Conservation (phyloP, 2,797 vertebrate genomes). For the Squalus acanthias region DNA sequence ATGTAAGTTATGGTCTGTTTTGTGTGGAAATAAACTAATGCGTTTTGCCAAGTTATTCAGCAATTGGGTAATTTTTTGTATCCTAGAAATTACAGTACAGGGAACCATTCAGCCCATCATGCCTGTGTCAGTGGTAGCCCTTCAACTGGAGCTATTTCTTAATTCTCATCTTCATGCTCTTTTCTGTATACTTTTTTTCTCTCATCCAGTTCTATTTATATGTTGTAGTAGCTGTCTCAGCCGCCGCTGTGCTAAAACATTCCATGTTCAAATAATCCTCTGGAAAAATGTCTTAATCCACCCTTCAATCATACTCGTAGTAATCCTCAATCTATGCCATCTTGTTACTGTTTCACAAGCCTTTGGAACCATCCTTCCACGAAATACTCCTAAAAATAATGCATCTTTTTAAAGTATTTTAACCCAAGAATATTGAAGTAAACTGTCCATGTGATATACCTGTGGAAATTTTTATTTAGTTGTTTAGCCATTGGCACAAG, state of each 20-base stretch:
- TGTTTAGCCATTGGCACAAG: neutral
- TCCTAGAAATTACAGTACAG: neutral
- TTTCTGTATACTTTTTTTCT: neutral
- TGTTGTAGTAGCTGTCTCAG: neutral
- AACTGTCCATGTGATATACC: neutral
- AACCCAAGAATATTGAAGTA: neutral
- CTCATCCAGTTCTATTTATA: neutral
- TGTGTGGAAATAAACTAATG: neutral
- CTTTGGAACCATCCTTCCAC: neutral
- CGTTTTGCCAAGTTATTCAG: neutral
- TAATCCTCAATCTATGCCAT: neutral
- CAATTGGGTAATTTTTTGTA: neutral
- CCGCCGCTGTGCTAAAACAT: neutral
- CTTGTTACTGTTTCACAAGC: neutral
- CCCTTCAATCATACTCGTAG: neutral
- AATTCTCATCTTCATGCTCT: neutral
- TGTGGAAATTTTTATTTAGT: neutral
- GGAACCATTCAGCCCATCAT: neutral
- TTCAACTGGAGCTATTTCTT: neutral
- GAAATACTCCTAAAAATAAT: neutral
- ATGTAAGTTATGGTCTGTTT: neutral
- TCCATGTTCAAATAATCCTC: neutral
- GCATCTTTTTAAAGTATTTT: neutral
- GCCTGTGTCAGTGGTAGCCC: neutral
- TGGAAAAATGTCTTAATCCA: neutral